These are phyloP conservation scores for Bombylius discolor DNA, from an alignment of 2,888 invertebrate genomes.

Conservation along the genomic window DNA sequence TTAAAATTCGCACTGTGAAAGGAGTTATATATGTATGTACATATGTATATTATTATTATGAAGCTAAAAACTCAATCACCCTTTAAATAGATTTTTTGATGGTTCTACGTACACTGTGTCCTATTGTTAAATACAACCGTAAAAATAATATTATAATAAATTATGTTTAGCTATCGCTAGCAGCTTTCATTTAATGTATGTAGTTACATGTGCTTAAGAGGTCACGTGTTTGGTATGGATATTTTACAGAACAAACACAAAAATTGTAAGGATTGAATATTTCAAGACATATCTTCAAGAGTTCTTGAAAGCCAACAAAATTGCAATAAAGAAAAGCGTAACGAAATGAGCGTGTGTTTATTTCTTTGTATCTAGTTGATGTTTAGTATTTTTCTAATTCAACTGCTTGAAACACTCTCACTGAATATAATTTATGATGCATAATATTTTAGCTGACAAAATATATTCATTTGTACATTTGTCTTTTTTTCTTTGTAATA, in stretches of 20 bases:
- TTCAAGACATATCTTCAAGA: too few species aligned
- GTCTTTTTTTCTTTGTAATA: too few species aligned
- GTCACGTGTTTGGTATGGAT: constrained; percentile 19
- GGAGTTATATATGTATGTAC: too few species aligned
- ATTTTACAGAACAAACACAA: constrained; percentile 17
- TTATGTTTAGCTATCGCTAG: constrained; percentile 3
- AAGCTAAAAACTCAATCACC: too few species aligned
- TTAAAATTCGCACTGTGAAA: too few species aligned
- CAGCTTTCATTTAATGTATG: constrained; percentile 3
- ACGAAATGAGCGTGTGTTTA: not conserved
- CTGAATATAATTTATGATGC: not conserved
- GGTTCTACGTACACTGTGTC: too few species aligned
- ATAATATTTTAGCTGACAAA: too few species aligned
- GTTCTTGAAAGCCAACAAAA: too few species aligned
- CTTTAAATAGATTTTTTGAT: too few species aligned
- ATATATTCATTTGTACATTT: too few species aligned
- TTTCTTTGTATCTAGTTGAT: not conserved
- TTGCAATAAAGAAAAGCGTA: not conserved
- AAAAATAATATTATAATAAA: constrained; percentile 5
- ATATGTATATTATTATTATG: too few species aligned
- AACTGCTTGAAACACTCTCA: not conserved
- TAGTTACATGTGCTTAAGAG: constrained; percentile 13
- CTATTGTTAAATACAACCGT: not conserved
- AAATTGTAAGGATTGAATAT: too few species aligned
- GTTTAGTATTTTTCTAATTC: not conserved